phyloP scores from a whole-genome alignment of 2,797 vertebrate genomes.

The Lepilemur ruficaudatus region DNA sequence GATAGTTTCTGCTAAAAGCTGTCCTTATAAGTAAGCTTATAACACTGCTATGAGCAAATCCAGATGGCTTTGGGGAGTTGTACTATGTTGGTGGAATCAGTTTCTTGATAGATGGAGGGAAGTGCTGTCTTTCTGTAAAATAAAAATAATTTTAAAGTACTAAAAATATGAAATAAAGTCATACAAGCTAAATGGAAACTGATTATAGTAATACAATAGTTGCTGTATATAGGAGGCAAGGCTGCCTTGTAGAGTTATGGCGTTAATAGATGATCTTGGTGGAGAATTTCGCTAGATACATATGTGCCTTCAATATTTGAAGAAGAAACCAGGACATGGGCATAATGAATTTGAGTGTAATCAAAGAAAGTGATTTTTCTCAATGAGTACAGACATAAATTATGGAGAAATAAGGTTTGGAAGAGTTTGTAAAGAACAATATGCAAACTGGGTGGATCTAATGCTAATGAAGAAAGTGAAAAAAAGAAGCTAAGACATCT shows the following conservation, averaged over 20 bases:
- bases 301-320: background rate
- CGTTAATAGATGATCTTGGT: background rate
- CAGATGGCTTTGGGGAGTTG: background rate
- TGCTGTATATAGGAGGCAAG: background rate
- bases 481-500: background rate
- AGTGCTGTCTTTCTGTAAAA: conserved; percentile 50
- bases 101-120: conserved; percentile 31
- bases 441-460: background rate
- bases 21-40: background rate
- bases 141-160: conserved; percentile 22
- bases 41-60: background rate
- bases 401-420: background rate
- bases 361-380: background rate
- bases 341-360: background rate
- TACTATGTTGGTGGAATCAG: background rate
- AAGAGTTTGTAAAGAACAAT: background rate
- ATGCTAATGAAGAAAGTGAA: background rate
- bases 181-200: background rate
- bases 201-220: background rate
- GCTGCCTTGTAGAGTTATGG: background rate
- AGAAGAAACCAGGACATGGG: background rate
- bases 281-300: accelerated
- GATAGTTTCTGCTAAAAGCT: background rate
- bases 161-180: background rate
- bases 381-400: background rate